Evolutionary conservation across 2,888 invertebrate genomes (phyloP).

Genomic region (Oscheius sp.): DNA sequence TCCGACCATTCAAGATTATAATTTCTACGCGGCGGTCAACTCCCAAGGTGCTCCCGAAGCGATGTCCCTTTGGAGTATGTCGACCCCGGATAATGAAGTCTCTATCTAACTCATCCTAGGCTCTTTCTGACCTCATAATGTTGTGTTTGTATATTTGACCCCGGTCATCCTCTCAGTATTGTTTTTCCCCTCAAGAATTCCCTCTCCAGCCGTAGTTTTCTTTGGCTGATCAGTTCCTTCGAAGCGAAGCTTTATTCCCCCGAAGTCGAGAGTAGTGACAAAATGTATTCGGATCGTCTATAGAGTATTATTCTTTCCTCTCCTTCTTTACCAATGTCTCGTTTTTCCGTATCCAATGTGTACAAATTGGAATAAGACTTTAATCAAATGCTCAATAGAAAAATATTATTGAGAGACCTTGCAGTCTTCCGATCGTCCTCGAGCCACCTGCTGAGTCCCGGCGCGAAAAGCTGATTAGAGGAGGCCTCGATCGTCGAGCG

Average conservation of each 20-base stretch:
- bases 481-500: not conserved
- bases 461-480: constrained; percentile 24
- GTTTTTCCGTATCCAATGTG: not conserved
- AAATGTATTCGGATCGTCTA: constrained; percentile 5
- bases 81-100: constrained; percentile 35
- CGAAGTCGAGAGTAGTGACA: constrained; percentile 2
- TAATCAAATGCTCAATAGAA: not conserved
- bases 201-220: not conserved
- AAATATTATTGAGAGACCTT: not conserved
- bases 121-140: constrained; percentile 30
- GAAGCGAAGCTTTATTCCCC: constrained; percentile 28
- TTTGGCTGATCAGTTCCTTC: constrained; percentile 20
- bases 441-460: constrained; percentile 7
- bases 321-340: not conserved
- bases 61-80: constrained; percentile 28
- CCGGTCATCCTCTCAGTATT: constrained; percentile 30
- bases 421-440: constrained; percentile 9
- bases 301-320: constrained; percentile 12
- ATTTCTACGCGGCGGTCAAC: constrained; percentile 36
- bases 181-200: constrained; percentile 8
- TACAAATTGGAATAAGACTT: not conserved
- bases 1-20: constrained; percentile 45
- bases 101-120: constrained; percentile 29
- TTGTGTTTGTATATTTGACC: constrained; percentile 26
- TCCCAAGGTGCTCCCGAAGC: constrained; percentile 40